Evolutionary conservation across 2,113 vertebrate species (phyloP), one percentile per base, ranked within the genome.

Genomic region (Camelus dromedarius): DNA sequence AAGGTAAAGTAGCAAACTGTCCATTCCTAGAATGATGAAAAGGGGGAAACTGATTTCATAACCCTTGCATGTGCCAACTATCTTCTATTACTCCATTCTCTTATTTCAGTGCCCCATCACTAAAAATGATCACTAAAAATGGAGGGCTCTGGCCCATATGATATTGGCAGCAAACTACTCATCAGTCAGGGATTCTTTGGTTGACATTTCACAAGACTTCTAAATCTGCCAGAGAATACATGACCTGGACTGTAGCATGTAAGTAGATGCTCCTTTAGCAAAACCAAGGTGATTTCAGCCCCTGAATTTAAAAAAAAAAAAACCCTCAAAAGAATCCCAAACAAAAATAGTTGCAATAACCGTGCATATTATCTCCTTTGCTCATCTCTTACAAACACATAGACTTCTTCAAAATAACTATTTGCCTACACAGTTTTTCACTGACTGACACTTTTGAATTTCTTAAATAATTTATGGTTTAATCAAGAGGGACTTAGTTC

Each of bases 241-340:
- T 26, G 46, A 96, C 35, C n/a, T 79, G 28, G 30, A 54, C 9
- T 92, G 14, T 54, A 38, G 75, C 48, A 58, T 8, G 12, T 58
- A 96, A 56, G 30, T 28, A 46, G 24, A 87, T 87, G 28, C 46
- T 75, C 42, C 69, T 85, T 87, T 93, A 91, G 58, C 9, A 89
- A 72, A 73, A 89, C 30, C 12, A 77, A 85, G 77, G 48, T 70
- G 80, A 42, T 60, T 84, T 67, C 76, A 67, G 38, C 20, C 13
- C 14, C 30, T 88, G 42, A 83, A 77, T 83, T 95, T 38, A 62
- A 89, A 92, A 82, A n/a, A 80, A 94, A 82, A 42, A 38, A 5
- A 42, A 42, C 38, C 38, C 38, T 42, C 38, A 42, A 42, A 42
- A 42, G 38, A 42, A 92, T 48, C 32, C 52, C 32, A 69, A 76